phyloP scores from a whole-genome alignment of 2,113 vertebrate species.

The Lasiurus cinereus region DNA sequence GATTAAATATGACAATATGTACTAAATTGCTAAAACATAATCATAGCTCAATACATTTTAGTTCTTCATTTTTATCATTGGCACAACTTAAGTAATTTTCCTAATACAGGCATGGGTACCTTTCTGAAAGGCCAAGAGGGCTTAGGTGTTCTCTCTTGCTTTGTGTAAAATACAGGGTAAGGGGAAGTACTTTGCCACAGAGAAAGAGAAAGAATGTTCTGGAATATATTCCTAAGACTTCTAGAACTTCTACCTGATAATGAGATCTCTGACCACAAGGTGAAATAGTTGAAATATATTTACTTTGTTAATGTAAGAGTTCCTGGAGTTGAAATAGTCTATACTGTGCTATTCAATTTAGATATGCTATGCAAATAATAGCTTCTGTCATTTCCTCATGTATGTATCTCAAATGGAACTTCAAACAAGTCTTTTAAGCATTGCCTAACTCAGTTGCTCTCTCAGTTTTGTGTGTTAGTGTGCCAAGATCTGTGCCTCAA shows the following conservation, averaged over 20 bases:
- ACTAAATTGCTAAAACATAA: neutral
- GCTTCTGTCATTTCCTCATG: neutral
- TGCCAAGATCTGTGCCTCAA: neutral
- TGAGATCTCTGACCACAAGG: conserved; percentile 17
- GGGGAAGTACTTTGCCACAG: neutral
- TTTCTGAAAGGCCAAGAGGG: neutral
- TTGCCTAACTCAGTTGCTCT: conserved; percentile 2
- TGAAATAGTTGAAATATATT: conserved; percentile 32
- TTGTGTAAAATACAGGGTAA: neutral
- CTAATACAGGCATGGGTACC: neutral
- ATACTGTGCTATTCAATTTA: neutral
- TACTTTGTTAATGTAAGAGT: conserved; percentile 16
- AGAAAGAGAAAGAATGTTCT: conserved; percentile 5
- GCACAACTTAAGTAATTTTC: conserved; percentile 23
- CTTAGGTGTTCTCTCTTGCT: neutral
- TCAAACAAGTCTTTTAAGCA: neutral
- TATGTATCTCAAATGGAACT: neutral
- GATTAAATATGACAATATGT: neutral
- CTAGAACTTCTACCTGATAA: neutral
- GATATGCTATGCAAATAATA: neutral
- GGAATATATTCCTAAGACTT: neutral
- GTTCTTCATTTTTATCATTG: neutral
- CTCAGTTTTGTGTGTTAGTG: neutral
- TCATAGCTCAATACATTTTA: neutral
- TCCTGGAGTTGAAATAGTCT: neutral